phyloP scores from a whole-genome alignment of 2,797 vertebrate genomes.

The Peromyscus melanophrys region DNA sequence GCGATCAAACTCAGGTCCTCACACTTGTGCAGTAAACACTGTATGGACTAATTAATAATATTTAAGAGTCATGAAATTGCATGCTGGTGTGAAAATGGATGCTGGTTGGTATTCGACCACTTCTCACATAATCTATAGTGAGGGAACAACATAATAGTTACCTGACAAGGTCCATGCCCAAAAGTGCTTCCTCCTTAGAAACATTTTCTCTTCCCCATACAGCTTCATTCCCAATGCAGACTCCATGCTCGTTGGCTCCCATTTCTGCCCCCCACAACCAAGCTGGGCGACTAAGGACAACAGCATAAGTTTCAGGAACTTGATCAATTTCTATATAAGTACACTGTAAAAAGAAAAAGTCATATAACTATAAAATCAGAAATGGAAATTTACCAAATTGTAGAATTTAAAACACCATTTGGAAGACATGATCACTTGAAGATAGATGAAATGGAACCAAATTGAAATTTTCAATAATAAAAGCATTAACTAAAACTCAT shows the following conservation, averaged over 20 bases:
- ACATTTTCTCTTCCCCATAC: conserved; percentile 96
- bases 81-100: conserved; percentile 10
- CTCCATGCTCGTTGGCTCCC: conserved; percentile 97
- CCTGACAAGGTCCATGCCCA: conserved; percentile 99
- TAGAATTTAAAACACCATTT: conserved; percentile 53
- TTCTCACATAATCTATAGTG: conserved; percentile 21
- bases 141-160: conserved; percentile 80
- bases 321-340: conserved; percentile 96
- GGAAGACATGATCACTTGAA: conserved; percentile 37
- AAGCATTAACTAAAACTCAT: conserved; percentile 53
- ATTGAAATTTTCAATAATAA: conserved; percentile 59
- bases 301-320: conserved; percentile 91
- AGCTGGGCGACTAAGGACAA: conserved; percentile 96
- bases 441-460: conserved; percentile 41
- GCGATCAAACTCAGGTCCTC: neutral
- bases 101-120: neutral
- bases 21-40: neutral
- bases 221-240: conserved; percentile 98
- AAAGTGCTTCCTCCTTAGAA: conserved; percentile 92
- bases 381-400: conserved; percentile 25
- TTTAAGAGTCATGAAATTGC: neutral
- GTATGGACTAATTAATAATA: neutral
- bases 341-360: conserved; percentile 90
- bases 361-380: conserved; percentile 87
- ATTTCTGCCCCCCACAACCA: conserved; percentile 99